These are phyloP conservation scores for Tyria jacobaeae DNA, from an alignment of 2,888 invertebrate genomes.

Conservation along the genomic window DNA sequence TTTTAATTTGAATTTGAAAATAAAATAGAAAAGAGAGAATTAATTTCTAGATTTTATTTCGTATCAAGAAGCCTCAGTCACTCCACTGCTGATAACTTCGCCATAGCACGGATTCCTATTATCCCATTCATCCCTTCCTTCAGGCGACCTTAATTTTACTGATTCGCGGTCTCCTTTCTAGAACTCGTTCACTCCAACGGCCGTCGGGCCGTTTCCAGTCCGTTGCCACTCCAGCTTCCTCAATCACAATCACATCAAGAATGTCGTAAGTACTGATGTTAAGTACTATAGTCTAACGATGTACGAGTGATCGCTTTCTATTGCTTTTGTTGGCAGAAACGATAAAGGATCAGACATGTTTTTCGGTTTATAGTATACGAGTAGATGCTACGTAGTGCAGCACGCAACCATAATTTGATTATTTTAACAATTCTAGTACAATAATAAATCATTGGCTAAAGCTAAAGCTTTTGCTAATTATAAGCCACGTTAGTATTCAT, in stretches of 20 bases:
- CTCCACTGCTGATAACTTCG: too few relatives aligned
- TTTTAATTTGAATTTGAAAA: too few relatives aligned
- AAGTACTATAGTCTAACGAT: neutral
- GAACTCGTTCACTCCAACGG: constrained; percentile 4
- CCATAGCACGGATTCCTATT: neutral
- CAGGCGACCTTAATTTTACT: constrained; percentile 1
- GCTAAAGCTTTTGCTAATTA: too few relatives aligned
- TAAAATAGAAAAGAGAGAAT: too few relatives aligned
- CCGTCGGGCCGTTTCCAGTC: constrained; percentile 2
- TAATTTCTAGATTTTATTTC: too few relatives aligned
- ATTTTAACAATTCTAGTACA: too few relatives aligned
- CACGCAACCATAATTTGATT: too few relatives aligned
- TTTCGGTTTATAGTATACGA: neutral
- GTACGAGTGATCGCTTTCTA: neutral
- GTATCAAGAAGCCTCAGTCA: too few relatives aligned
- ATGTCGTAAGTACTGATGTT: constrained; percentile 4
- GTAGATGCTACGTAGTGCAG: neutral
- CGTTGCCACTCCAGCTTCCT: constrained; percentile 5
- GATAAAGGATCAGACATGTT: neutral
- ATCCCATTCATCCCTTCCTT: neutral
- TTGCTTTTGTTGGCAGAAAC: neutral
- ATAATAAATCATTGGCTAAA: too few relatives aligned
- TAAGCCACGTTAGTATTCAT: too few relatives aligned
- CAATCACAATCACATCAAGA: constrained; percentile 1
- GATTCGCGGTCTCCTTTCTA: constrained; percentile 4